These are phyloP conservation scores for Choreutis nemorana DNA, from an alignment of 2,888 invertebrate genomes.

Conservation along the genomic window DNA sequence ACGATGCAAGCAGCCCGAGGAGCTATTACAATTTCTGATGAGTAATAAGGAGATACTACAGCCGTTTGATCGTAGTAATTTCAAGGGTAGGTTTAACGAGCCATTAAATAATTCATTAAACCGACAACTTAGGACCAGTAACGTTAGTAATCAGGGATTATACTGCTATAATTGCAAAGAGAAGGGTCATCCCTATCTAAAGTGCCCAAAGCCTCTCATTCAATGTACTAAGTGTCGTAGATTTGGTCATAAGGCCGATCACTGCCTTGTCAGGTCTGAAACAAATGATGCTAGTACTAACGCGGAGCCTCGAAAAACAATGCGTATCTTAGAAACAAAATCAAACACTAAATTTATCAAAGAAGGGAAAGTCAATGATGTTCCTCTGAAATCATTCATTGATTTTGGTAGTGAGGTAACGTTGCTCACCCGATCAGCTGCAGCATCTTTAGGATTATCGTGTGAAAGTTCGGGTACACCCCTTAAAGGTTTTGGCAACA, in stretches of 20 bases:
- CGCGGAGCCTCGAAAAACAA: not conserved
- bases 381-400: conserved; percentile 4
- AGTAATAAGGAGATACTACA: too few species aligned
- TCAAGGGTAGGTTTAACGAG: too few species aligned
- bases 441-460: too few species aligned
- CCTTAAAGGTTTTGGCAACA: conserved; percentile 9
- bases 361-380: conserved; percentile 5
- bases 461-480: too few species aligned
- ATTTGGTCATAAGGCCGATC: not conserved
- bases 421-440: too few species aligned
- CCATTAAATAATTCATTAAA: not conserved
- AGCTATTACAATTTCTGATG: too few species aligned
- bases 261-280: not conserved
- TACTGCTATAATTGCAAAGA: conserved; percentile 9
- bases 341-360: conserved; percentile 8
- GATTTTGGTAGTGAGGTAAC: conserved; percentile 11
- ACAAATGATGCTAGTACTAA: not conserved
- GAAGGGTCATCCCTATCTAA: conserved; percentile 6
- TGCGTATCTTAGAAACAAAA: not conserved
- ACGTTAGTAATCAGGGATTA: not conserved
- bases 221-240: conserved; percentile 1
- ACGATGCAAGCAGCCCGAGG: too few species aligned
- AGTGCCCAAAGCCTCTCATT: conserved; percentile 6
- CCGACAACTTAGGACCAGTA: conserved; percentile 7
- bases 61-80: too few species aligned